phyloP scores from a whole-genome alignment of 2,888 invertebrate genomes.

The Tetranychus truncatus region DNA sequence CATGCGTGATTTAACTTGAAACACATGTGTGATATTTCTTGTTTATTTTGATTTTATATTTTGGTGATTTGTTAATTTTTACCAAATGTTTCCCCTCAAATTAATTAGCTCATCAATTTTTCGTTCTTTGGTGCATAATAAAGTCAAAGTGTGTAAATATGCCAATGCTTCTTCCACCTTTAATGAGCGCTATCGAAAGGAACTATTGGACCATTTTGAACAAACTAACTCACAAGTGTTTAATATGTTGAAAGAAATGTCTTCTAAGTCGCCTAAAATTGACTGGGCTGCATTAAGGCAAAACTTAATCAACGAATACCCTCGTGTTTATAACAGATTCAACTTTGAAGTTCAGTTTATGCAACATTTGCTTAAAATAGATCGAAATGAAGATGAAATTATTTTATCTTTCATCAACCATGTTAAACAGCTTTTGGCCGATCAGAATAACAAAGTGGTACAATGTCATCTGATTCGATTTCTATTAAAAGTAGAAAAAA shows the following conservation, averaged over 20 bases:
- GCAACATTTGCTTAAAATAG: neutral
- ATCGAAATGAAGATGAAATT: neutral
- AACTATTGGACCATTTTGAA: neutral
- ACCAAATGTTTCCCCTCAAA: too few relatives aligned
- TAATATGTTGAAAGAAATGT: neutral
- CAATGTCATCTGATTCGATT: neutral
- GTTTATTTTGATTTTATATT: too few relatives aligned
- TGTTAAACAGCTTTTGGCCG: neutral
- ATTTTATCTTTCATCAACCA: neutral
- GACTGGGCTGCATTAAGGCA: neutral
- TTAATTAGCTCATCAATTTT: too few relatives aligned
- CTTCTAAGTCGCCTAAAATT: neutral
- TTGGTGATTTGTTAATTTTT: too few relatives aligned
- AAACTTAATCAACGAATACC: neutral
- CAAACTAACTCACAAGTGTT: neutral
- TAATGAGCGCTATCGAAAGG: too few relatives aligned
- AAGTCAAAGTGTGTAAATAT: too few relatives aligned
- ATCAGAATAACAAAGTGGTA: neutral
- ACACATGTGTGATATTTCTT: too few relatives aligned
- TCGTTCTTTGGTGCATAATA: too few relatives aligned
- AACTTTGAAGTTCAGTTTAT: conserved; percentile 8
- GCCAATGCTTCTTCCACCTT: too few relatives aligned
- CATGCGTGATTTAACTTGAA: too few relatives aligned
- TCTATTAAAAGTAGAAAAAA: neutral
- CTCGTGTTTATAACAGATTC: neutral